phyloP scores from a whole-genome alignment of 2,888 invertebrate genomes.

The Platycnemis pennipes region DNA sequence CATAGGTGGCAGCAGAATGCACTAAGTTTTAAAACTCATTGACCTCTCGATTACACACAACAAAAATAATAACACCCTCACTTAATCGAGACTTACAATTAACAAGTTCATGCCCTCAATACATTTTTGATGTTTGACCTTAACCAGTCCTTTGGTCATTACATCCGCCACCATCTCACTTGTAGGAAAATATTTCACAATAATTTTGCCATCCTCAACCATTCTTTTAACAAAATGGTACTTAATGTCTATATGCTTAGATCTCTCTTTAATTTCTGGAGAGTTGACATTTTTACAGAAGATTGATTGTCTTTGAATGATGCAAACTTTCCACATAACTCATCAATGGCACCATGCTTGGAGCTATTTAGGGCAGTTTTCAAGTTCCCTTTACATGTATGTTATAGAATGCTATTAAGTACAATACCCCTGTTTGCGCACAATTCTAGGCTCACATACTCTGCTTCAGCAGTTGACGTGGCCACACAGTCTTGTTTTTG shows the following conservation, averaged over 20 bases:
- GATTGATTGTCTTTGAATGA: not conserved
- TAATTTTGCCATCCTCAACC: not conserved
- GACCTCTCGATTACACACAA: not conserved
- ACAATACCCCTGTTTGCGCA: not conserved
- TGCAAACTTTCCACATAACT: not conserved
- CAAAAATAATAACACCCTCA: not conserved
- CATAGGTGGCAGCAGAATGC: too few relatives aligned
- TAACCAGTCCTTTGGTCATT: not conserved
- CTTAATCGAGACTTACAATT: not conserved
- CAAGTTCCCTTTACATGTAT: not conserved
- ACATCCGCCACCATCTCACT: not conserved
- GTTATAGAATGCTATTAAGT: not conserved
- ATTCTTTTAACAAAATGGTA: not conserved
- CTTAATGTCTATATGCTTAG: not conserved
- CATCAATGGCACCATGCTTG: not conserved
- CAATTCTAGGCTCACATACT: not conserved
- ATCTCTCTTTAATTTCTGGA: not conserved
- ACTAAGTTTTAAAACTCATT: slow-evolving; percentile 19
- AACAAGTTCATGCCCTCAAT: not conserved
- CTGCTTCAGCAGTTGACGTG: not conserved
- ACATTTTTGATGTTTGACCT: not conserved
- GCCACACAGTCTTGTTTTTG: not conserved
- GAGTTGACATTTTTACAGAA: slow-evolving; percentile 18
- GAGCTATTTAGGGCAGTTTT: not conserved
- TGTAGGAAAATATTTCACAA: not conserved